These are phyloP conservation scores for Monarcha castaneiventris DNA, from an alignment of 2,113 vertebrate genomes.

Conservation along the genomic window DNA sequence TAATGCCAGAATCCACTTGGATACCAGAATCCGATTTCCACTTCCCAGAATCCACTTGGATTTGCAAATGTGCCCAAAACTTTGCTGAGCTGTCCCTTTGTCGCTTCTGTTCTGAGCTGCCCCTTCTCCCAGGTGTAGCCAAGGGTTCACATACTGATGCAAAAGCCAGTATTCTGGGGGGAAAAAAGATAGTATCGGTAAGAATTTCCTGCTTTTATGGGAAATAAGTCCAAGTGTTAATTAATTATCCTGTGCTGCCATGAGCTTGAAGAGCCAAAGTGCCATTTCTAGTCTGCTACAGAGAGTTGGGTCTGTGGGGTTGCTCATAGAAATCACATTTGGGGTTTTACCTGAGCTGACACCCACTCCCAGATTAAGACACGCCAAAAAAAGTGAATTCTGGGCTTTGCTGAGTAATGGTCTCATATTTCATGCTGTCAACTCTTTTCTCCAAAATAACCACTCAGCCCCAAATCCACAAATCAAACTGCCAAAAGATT, in stretches of 20 bases:
- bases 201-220: background rate
- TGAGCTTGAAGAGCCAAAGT: background rate
- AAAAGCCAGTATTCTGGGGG: fast-evolving
- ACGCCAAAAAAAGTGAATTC: background rate
- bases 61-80: background rate
- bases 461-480: background rate
- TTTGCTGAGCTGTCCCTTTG: fast-evolving
- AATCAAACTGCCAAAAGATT: background rate
- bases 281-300: background rate
- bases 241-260: background rate
- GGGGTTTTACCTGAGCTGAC: background rate
- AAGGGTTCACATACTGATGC: background rate
- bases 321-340: background rate
- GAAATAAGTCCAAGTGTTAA: background rate
- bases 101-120: background rate
- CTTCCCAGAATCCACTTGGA: background rate
- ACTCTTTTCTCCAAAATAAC: background rate
- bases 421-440: background rate
- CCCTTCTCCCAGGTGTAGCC: background rate
- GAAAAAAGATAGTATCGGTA: fast-evolving
- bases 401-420: background rate
- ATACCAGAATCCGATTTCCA: background rate
- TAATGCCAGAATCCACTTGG: background rate
- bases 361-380: background rate
- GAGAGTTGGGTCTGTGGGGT: background rate